Conservation (phyloP, 2,113 vertebrate species). For the Jacana jacana region DNA sequence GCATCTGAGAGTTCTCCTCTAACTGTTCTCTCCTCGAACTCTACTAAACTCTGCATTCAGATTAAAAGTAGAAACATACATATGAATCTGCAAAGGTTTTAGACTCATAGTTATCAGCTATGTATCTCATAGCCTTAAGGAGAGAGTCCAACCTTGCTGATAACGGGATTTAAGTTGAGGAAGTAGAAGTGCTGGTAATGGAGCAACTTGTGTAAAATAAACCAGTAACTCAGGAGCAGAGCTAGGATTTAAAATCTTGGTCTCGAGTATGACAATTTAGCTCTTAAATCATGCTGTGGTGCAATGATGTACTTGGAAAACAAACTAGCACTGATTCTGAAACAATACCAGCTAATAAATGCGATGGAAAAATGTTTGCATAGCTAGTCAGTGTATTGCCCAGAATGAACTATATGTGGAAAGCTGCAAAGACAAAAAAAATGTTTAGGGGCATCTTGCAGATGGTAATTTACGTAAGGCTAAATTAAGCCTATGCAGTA, state of each 20-base stretch:
- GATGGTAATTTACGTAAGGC: slow-evolving; percentile 1
- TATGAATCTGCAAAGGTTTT: neutral
- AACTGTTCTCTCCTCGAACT: no score
- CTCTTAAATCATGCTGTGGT: neutral
- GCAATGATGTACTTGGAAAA: neutral
- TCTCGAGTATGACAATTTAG: neutral
- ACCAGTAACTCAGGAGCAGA: neutral
- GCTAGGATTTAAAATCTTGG: neutral
- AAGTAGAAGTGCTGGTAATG: neutral
- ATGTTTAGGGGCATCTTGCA: neutral
- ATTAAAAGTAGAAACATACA: neutral
- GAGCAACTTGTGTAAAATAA: neutral
- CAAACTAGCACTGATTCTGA: slow-evolving; percentile 27
- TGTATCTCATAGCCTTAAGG: neutral
- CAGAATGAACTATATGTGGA: neutral
- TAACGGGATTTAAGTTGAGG: neutral
- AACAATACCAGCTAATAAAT: slow-evolving; percentile 39
- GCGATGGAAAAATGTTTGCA: neutral
- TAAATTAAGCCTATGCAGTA: neutral
- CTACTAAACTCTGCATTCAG: neutral
- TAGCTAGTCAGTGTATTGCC: neutral
- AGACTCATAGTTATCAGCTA: neutral
- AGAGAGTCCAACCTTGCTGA: neutral
- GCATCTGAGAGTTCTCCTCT: neutral
- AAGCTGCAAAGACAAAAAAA: neutral